Conservation (phyloP, 2,797 vertebrate genomes). For the Spondyliosoma cantharus region DNA sequence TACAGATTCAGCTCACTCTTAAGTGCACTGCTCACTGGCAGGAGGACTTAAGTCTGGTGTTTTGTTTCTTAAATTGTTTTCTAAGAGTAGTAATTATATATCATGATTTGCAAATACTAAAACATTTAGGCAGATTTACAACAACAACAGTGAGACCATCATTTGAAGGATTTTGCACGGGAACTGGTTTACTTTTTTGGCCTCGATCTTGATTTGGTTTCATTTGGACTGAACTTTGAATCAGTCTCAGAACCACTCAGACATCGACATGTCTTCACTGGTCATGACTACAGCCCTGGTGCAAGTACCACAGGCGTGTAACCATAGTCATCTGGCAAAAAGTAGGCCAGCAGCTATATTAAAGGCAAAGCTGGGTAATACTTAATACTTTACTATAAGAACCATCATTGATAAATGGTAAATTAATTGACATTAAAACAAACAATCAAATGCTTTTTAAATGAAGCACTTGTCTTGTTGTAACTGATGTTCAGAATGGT, state of each 20-base stretch:
- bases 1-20: background rate
- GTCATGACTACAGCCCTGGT: background rate
- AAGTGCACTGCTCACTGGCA: background rate
- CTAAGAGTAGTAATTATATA: background rate
- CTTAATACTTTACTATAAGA: too few relatives aligned
- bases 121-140: constrained; percentile 1
- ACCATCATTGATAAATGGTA: too few relatives aligned
- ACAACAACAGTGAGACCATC: background rate
- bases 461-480: too few relatives aligned
- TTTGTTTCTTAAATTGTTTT: background rate
- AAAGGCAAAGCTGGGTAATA: background rate
- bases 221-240: background rate
- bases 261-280: background rate
- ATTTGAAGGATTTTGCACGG: background rate
- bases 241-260: too few relatives aligned
- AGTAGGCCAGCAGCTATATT: background rate
- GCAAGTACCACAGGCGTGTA: background rate
- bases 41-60: background rate
- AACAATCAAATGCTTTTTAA: too few relatives aligned
- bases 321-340: background rate
- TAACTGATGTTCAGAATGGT: too few relatives aligned
- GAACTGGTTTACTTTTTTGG: background rate
- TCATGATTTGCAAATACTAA: background rate
- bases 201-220: background rate
- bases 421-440: too few relatives aligned